Conservation (phyloP, 2,797 vertebrate species). For the Sciurus carolinensis region DNA sequence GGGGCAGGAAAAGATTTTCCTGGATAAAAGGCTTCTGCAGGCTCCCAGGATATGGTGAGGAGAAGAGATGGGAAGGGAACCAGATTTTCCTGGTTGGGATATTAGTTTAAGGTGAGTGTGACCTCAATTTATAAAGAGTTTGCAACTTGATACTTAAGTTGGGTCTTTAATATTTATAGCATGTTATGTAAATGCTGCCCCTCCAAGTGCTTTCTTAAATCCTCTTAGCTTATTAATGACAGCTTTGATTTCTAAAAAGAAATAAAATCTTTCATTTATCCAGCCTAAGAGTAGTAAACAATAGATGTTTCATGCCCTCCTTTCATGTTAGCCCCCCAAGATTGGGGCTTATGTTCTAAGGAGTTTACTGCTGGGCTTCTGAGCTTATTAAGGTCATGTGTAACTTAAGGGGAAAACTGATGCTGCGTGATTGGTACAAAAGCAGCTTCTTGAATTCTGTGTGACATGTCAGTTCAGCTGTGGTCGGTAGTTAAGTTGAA, state of each 20-base stretch:
- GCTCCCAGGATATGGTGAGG: slow-evolving; percentile 3
- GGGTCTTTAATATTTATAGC: slow-evolving; percentile 86
- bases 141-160: slow-evolving; percentile 79
- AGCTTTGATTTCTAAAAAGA: slow-evolving; percentile 83
- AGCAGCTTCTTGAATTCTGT: slow-evolving; percentile 74
- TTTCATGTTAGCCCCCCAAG: slow-evolving; percentile 82
- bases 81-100: slow-evolving; percentile 17
- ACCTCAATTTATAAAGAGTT: slow-evolving; percentile 79
- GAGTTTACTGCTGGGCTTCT: slow-evolving; percentile 82
- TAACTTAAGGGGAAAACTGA: slow-evolving; percentile 74
- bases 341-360: slow-evolving; percentile 77
- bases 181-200: slow-evolving; percentile 85
- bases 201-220: slow-evolving; percentile 87
- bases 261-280: slow-evolving; percentile 88
- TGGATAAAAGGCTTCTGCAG: slow-evolving; percentile 72
- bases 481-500: slow-evolving; percentile 56
- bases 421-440: slow-evolving; percentile 64
- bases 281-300: slow-evolving; percentile 86
- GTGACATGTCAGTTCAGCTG: slow-evolving; percentile 50
- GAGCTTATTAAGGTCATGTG: slow-evolving; percentile 83
- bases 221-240: slow-evolving; percentile 89
- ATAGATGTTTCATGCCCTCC: slow-evolving; percentile 84
- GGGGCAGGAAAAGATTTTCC: slow-evolving; percentile 77
- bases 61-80: slow-evolving; percentile 32
- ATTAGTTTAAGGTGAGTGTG: slow-evolving; percentile 77